Evolutionary conservation across 2,888 invertebrate species (phyloP).

Genomic region (Orthonevra nobilis): DNA sequence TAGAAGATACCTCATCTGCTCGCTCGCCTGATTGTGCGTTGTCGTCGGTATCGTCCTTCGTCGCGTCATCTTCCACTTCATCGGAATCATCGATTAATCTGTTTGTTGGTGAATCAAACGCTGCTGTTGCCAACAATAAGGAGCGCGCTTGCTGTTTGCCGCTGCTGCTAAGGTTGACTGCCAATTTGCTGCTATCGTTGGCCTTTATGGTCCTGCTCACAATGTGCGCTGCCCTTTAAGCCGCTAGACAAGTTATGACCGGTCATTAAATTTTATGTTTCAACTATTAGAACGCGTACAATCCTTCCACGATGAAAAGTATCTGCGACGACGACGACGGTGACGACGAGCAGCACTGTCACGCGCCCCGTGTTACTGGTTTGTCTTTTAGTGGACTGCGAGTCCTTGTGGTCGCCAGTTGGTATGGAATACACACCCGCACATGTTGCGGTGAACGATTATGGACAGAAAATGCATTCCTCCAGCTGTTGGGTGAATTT

Average conservation of each 20-base stretch:
- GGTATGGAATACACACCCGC: not conserved
- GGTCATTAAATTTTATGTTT: conserved; percentile 67
- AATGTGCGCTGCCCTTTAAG: conserved; percentile 62
- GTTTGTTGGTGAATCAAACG: conserved; percentile 54
- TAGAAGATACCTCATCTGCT: conserved; percentile 39
- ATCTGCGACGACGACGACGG: conserved; percentile 26
- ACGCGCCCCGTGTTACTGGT: conserved; percentile 22
- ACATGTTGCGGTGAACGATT: conserved; percentile 60
- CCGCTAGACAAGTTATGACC: conserved; percentile 69
- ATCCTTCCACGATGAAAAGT: conserved; percentile 45
- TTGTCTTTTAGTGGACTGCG: conserved; percentile 46
- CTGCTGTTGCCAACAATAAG: conserved; percentile 56
- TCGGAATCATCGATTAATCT: conserved; percentile 70
- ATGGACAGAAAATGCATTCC: conserved; percentile 60
- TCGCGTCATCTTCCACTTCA: conserved; percentile 62
- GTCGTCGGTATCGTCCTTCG: conserved; percentile 20
- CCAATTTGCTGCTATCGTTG: conserved; percentile 63
- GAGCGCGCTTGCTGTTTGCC: conserved; percentile 35
- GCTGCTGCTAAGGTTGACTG: conserved; percentile 43
- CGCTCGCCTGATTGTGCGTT: conserved; percentile 14
- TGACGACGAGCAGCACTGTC: too few species aligned
- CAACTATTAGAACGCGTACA: conserved; percentile 65
- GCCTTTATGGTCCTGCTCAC: conserved; percentile 46
- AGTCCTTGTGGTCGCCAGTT: conserved; percentile 51
- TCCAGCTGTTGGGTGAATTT: conserved; percentile 63